Conservation (phyloP, 2,113 vertebrate genomes). For the Parotia lawesii region DNA sequence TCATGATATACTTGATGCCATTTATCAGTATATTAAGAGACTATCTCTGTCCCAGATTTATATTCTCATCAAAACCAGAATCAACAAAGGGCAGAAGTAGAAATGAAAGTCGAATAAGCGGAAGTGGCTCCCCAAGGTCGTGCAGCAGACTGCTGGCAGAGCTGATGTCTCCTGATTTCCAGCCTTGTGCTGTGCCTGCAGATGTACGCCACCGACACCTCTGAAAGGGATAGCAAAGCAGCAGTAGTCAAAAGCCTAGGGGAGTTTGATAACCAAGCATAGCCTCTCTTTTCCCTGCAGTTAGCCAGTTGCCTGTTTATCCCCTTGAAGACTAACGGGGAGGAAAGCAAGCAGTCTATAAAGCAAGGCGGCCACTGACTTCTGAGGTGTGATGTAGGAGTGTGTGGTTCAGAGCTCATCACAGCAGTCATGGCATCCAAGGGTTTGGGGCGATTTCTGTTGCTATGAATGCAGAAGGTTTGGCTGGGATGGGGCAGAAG, state of each 20-base stretch:
- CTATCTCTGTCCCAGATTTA: background rate
- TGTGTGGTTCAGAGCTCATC: background rate
- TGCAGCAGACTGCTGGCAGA: background rate
- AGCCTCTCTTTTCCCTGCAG: background rate
- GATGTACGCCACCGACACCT: background rate
- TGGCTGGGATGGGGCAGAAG: background rate
- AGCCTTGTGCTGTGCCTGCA: background rate
- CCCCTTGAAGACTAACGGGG: background rate
- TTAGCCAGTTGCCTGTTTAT: background rate
- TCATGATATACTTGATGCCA: background rate
- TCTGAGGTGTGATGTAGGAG: fast-evolving
- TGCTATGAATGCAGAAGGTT: background rate
- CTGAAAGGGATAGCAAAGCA: background rate
- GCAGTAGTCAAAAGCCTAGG: background rate
- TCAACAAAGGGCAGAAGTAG: background rate
- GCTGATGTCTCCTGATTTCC: background rate
- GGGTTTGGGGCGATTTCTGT: background rate
- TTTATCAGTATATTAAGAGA: background rate
- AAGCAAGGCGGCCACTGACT: background rate
- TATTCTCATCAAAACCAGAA: background rate
- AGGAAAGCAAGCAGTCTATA: background rate
- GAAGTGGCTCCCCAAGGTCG: background rate
- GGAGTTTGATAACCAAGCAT: background rate
- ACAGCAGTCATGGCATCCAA: background rate
- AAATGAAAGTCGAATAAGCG: background rate